Conservation (phyloP, 2,113 vertebrate genomes). For the Rhegmatorhina hoffmannsi region DNA sequence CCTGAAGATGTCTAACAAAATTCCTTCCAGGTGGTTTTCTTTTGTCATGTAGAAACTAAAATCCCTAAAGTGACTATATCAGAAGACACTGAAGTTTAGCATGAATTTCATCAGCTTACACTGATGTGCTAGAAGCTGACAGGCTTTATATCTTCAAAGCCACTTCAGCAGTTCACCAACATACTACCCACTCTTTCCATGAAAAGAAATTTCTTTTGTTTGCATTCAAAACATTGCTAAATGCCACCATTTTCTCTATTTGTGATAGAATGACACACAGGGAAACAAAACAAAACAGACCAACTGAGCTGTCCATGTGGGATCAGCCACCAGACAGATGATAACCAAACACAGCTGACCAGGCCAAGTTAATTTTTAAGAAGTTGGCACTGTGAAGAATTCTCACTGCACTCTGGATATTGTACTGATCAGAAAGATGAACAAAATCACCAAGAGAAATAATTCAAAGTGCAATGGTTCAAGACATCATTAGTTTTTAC, state of each 20-base stretch:
- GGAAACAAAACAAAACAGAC: not conserved
- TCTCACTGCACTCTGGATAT: not conserved
- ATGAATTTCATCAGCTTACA: not conserved
- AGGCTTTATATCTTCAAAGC: not conserved
- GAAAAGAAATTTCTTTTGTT: not conserved
- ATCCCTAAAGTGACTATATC: not conserved
- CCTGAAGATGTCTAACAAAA: not conserved
- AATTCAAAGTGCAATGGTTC: not conserved
- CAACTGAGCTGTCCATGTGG: not conserved
- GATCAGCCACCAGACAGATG: not conserved
- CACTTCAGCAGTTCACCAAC: not conserved
- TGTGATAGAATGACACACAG: not conserved
- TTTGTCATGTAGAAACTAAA: not conserved
- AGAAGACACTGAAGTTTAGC: not conserved
- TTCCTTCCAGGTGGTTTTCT: not conserved
- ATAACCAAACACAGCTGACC: slow-evolving; percentile 27
- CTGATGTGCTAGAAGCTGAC: not conserved
- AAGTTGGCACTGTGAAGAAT: not conserved
- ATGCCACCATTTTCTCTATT: not conserved
- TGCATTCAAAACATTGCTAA: not conserved
- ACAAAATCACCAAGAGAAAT: not conserved
- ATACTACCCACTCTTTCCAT: not conserved
- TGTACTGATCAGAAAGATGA: not conserved
- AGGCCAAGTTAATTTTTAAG: not conserved
- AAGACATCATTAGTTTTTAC: not conserved